Percentiles rank a stretch among this genome's conserved stretches.
These are phyloP conservation scores for Phaedon cochleariae DNA, from an alignment of 2,888 invertebrate genomes.

Conservation along the genomic window DNA sequence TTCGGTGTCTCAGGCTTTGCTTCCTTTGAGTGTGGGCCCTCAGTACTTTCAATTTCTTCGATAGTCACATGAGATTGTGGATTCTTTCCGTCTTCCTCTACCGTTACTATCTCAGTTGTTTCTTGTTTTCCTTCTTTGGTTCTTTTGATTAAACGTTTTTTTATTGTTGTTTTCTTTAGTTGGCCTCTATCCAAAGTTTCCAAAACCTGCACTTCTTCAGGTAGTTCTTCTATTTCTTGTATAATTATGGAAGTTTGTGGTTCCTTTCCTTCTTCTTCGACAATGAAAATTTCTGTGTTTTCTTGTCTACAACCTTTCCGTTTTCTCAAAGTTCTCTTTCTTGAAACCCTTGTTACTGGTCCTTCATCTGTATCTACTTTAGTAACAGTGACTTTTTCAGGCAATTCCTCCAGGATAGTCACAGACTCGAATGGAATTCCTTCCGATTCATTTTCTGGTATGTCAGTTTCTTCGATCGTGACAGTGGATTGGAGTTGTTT, in stretches of 20 bases:
- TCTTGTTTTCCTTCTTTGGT: slow-evolving; percentile 49
- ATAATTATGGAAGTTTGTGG: slow-evolving; percentile 59
- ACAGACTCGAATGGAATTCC: slow-evolving; percentile 41
- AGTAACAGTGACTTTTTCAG: slow-evolving; percentile 44
- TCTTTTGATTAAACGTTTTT: slow-evolving; percentile 55
- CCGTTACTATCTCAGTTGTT: slow-evolving; percentile 55
- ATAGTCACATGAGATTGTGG: slow-evolving; percentile 58
- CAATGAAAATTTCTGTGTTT: slow-evolving; percentile 49
- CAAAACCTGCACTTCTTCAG: slow-evolving; percentile 54
- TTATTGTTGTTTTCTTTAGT: slow-evolving; percentile 55
- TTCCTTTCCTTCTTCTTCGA: slow-evolving; percentile 56
- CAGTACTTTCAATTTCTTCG: slow-evolving; percentile 48
- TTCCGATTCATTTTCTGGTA: slow-evolving; percentile 39
- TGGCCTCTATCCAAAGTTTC: slow-evolving; percentile 48
- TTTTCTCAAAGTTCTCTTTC: slow-evolving; percentile 54
- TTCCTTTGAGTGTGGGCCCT: slow-evolving; percentile 48
- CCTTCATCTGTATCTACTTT: slow-evolving; percentile 38
- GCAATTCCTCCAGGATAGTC: slow-evolving; percentile 55
- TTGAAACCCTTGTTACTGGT: slow-evolving; percentile 48
- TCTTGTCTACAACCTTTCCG: slow-evolving; percentile 50
- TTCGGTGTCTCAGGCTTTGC: slow-evolving; percentile 51
- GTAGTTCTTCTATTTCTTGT: slow-evolving; percentile 42
- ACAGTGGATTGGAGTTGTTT: slow-evolving; percentile 58
- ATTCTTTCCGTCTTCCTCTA: slow-evolving; percentile 59
- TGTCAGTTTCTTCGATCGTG: slow-evolving; percentile 52